A percentile compares a stretch with the other conserved stretches of the same genome.
Evolutionary conservation across 2,888 invertebrate species (phyloP).

Genomic region (Acanthosoma haemorrhoidale): DNA sequence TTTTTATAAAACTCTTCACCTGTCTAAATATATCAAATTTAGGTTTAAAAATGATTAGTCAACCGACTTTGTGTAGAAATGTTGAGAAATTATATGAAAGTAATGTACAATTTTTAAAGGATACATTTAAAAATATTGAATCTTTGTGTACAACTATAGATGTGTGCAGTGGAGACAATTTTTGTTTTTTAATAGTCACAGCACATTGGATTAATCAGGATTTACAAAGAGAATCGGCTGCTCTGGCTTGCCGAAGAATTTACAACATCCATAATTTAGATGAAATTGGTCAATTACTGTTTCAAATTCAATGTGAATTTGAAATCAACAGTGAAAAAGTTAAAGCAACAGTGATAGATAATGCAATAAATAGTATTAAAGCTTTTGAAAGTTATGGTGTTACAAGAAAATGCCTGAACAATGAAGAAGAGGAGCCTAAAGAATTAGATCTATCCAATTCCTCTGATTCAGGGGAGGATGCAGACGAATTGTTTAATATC

Average conservation of each 20-base stretch:
- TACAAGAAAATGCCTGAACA: neutral
- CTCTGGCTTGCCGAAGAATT: neutral
- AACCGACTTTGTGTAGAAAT: neutral
- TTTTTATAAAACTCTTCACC: neutral
- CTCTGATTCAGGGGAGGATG: neutral
- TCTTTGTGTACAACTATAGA: neutral
- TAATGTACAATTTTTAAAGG: neutral
- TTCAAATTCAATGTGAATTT: neutral
- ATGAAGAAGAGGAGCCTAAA: neutral
- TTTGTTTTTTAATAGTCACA: neutral
- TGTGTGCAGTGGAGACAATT: neutral
- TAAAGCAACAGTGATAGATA: neutral
- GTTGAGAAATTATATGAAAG: neutral
- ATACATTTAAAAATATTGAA: neutral
- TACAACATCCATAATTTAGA: neutral
- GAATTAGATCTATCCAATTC: no score
- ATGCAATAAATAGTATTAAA: no score
- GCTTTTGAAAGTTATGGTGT: neutral
- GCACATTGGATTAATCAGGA: neutral
- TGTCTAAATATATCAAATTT: neutral
- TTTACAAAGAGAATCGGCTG: neutral
- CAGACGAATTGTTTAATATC: neutral
- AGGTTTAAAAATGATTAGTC: neutral
- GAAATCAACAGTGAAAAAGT: neutral
- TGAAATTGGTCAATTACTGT: neutral